Evolutionary conservation across 2,888 invertebrate species (phyloP), one percentile per base, ranked within the genome.

Genomic region (Strigamia crassipes): DNA sequence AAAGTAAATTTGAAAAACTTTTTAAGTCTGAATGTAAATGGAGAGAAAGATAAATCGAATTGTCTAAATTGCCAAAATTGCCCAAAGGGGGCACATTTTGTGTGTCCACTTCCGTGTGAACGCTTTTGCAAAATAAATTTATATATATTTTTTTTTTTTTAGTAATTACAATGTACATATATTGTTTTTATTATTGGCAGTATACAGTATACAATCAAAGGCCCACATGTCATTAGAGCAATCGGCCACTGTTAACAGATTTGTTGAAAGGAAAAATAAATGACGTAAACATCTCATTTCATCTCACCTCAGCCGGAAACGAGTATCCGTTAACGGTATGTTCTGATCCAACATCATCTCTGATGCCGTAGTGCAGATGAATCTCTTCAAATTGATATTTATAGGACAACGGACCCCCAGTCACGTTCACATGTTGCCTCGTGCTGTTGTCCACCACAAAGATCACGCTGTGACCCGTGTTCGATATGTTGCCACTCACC

Each of bases 381-480:
- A 97, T 94, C 89, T 97, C 96, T 86, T 96, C 95, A 86, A 97
- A 96, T 89, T 96, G 95, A 90, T 97, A 98, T 84, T 94, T 91
- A 90, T 98, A 98, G 84, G 97, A 96, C 81, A 98, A 91, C 0
- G 99, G 98, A 0, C 99, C 99, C 8, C 96, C 97, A 78, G 96
- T 95, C 87, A 99, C 96, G 90, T 97, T 97, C 84, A 98, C 94
- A 86, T 82, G 82, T 42, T 83, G 78, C 38, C 80, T 77, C 41
- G 82, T 83, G 27, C 41, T 46, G 46, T 94, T 95, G 88, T 96
- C 96, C 83, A 96, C 93, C 81, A 94, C 92, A 89, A 97, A 95
- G 85, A 96, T 94, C 84, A 98, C 90, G 82, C 96, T 96, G 88
- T 97, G 97, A 0, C 97, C 98, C 13, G 96, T 96, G 89, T 98